Percentiles rank a stretch among this genome's conserved stretches.
Evolutionary conservation across 2,113 vertebrate species (phyloP).

Genomic region (Rattus rattus): DNA sequence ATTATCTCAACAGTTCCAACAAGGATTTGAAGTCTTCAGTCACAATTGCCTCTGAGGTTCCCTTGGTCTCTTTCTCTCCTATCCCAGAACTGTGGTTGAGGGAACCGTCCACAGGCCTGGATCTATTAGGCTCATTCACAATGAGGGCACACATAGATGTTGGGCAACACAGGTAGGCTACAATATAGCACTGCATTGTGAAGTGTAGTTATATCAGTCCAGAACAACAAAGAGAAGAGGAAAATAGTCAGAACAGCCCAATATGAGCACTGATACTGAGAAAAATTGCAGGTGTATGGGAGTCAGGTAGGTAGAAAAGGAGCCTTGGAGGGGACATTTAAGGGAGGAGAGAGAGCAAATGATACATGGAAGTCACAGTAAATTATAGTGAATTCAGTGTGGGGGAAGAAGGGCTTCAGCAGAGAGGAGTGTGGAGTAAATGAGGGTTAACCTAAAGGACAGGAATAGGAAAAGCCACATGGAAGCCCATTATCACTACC

Average conservation of each 20-base stretch:
- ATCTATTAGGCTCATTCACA: not conserved
- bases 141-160: not conserved
- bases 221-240: not conserved
- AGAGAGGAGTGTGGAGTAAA: not conserved
- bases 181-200: not conserved
- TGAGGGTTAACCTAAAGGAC: not conserved
- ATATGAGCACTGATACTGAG: not conserved
- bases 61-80: not conserved
- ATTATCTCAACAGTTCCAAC: not conserved
- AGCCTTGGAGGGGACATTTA: not conserved
- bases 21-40: not conserved
- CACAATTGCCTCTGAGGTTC: not conserved
- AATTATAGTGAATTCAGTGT: not conserved
- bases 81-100: not conserved
- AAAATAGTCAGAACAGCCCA: not conserved
- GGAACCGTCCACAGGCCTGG: not conserved
- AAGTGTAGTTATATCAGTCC: not conserved
- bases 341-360: not conserved
- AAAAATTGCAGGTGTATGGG: not conserved
- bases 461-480: not conserved
- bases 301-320: not conserved
- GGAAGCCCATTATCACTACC: not conserved
- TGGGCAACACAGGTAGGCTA: not conserved
- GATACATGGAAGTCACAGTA: not conserved
- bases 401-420: not conserved